Base-by-base conservation (phyloP, 2,888 invertebrate species). In the Stegana nigrithorax region DNA sequence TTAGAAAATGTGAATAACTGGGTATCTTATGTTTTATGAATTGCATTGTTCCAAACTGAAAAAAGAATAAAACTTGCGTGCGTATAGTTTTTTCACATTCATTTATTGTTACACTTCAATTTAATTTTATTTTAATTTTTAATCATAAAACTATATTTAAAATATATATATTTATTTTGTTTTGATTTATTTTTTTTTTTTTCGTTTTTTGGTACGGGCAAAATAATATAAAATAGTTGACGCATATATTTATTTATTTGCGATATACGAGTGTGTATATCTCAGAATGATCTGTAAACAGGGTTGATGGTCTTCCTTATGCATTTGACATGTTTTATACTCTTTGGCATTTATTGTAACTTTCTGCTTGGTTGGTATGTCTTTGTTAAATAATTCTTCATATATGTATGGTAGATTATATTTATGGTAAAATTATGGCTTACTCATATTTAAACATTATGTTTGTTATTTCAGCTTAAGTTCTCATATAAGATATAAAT, bases 281-380 rank as follows among this genome's bases (percentile, higher is more conserved):
- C n/a, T n/a, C n/a, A n/a, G n/a, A n/a, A n/a, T n/a, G n/a, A n/a
- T n/a, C n/a, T 39, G 14, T 39, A 5, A 14, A 2, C 17, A 2
- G 10, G 2, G n/a, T 23, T 32, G 21, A 32, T 55, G 36, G 32
- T 32, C 36, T 23, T 39, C n/a, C 14, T 6, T 36, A 29, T 29
- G 53, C 14, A 19, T 4, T 14, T 50, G 17, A 47, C 14, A 23
- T 47, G 21, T 36, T 55, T 55, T 55, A 36, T 27, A 32, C 51
- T 55, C 53, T 55, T 55, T 55, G 53, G 53, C 53, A 36, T 36
- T 36, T 55, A 12, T 32, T 36, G 2, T 55, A 39, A 39, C n/a
- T n/a, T n/a, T n/a, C n/a, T n/a, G n/a, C n/a, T n/a, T n/a, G n/a
- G n/a, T n/a, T n/a, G n/a, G n/a, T n/a, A n/a, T n/a, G n/a, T n/a